Base-by-base conservation (phyloP, 2,888 invertebrate species). In the Andricus quercusramuli region DNA sequence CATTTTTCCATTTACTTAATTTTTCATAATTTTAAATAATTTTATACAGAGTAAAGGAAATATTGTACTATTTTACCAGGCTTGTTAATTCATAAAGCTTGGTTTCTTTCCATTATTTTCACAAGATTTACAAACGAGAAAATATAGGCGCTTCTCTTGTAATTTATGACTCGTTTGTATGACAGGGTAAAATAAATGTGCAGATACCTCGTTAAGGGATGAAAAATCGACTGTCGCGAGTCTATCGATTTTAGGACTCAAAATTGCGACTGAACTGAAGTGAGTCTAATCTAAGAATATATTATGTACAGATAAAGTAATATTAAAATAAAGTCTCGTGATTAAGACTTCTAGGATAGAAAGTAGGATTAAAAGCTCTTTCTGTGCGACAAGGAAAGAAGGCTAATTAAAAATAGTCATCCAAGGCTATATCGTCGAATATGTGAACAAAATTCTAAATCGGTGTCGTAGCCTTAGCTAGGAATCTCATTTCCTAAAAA, bases 381-480 rank as follows among this genome's bases (percentile, higher is more conserved):
- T 51, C 51, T n/a, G 20, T 13, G 56, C 8, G 56, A 56, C 6
- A n/a, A 74, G 4, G 20, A 51, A 51, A 20, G 51, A 32, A 70
- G 70, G 29, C 51, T 47, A 15, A 41, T 67, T 22, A 13, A 41
- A 15, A 67, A 67, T 3, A 37, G n/a, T 29, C 25, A 74, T 59
- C 17, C 6, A 51, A 51, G n/a, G 15, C 32, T 74, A 44, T 74
- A 29, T 51, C 20, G 51, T 56, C 5, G 22, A 74, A 44, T 17
- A 29, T 17, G 8, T 59, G 17, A 25, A 56, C 1, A 51, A 77
- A 78, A 66, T 78, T 78, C 51, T 78, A 78, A 78, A 78, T 29
- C 25, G 17, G 65, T 78, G 47, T 66, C n/a, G 44, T 47, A 78
- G 66, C 32, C 41, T 32, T 78, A 29, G 32, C 13, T 70, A 51